Evolutionary conservation across 2,113 vertebrate species (phyloP).

Genomic region (Asarcornis scutulata): DNA sequence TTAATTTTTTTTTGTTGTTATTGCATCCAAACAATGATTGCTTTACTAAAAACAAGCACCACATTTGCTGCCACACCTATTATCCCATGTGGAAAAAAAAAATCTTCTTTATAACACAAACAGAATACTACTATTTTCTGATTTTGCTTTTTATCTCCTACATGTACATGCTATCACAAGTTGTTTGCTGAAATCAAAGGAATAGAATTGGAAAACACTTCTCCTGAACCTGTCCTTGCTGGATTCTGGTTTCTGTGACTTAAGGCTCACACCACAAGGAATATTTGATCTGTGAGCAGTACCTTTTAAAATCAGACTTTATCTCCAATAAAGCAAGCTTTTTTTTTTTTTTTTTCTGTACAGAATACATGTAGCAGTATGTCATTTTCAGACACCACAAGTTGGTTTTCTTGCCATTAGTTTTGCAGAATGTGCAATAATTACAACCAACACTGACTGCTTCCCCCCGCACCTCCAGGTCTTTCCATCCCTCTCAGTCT

Average conservation of each 20-base stretch:
- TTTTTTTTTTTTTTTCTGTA: background rate
- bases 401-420: background rate
- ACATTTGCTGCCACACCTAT: background rate
- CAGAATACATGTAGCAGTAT: background rate
- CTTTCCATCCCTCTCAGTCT: background rate
- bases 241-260: background rate
- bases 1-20: constrained; percentile 11
- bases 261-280: background rate
- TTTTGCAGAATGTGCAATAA: background rate
- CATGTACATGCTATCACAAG: background rate
- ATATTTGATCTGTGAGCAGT: background rate
- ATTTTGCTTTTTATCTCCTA: background rate
- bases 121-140: background rate
- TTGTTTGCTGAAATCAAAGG: constrained; percentile 10
- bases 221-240: background rate
- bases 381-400: background rate
- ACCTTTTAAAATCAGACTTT: background rate
- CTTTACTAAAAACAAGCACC: background rate
- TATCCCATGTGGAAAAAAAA: background rate
- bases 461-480: background rate
- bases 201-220: background rate
- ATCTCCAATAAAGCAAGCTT: background rate
- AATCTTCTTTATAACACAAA: background rate
- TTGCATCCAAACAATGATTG: background rate
- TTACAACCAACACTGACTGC: background rate